phyloP scores from a whole-genome alignment of 2,113 vertebrate species.

The Salvelinus sp. region DNA sequence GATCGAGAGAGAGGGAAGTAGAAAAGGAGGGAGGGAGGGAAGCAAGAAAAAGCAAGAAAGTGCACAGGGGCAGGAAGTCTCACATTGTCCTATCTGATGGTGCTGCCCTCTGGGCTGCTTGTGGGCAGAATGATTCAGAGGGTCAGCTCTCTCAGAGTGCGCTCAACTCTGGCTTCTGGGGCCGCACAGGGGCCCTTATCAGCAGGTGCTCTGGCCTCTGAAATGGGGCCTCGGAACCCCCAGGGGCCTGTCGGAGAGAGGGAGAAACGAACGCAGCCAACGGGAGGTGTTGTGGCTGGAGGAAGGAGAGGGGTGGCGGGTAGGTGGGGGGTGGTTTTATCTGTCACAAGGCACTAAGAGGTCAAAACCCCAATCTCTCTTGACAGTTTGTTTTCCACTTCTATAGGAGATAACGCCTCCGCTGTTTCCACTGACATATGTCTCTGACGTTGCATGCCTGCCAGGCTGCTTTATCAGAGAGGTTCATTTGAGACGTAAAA shows the following conservation, averaged over 20 bases:
- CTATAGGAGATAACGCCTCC: constrained; percentile 40
- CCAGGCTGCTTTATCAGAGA: constrained; percentile 23
- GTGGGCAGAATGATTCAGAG: constrained; percentile 73
- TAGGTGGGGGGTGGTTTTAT: constrained; percentile 27
- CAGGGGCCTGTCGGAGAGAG: constrained; percentile 53
- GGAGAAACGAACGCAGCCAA: constrained; percentile 1
- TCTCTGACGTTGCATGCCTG: constrained; percentile 22
- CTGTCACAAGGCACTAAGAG: constrained; percentile 46
- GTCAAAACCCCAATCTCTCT: constrained; percentile 37
- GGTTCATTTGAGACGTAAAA: constrained; percentile 13
- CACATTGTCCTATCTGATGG: constrained; percentile 73
- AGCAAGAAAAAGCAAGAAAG: neutral
- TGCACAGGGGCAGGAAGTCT: constrained; percentile 73
- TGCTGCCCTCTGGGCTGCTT: constrained; percentile 72
- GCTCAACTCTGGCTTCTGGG: constrained; percentile 19
- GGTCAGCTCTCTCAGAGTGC: constrained; percentile 46
- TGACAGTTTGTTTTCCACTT: constrained; percentile 53
- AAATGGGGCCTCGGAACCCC: constrained; percentile 49
- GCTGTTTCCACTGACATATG: constrained; percentile 38
- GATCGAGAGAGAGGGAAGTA: constrained; percentile 8
- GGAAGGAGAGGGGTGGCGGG: constrained; percentile 26
- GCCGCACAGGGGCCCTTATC: constrained; percentile 65
- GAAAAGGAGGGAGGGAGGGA: neutral
- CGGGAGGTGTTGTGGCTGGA: constrained; percentile 15
- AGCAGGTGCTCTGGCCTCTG: constrained; percentile 66